These are phyloP conservation scores for Mormyrus iriodes DNA, from an alignment of 2,113 vertebrate species.

Conservation along the genomic window DNA sequence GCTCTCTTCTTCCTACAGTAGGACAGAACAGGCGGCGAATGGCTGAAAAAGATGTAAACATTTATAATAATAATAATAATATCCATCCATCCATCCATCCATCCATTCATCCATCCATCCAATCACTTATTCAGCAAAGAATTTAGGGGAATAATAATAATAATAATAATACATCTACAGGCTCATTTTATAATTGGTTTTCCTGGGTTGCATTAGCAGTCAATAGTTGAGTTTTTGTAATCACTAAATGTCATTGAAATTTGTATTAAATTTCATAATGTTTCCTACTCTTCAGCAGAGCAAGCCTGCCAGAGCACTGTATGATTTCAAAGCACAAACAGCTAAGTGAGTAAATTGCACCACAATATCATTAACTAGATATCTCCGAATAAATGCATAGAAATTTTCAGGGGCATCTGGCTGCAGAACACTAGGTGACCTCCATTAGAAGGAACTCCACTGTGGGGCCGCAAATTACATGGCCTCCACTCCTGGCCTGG, in stretches of 20 bases:
- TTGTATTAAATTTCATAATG: background rate
- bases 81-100: background rate
- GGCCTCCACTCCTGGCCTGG: too few species aligned
- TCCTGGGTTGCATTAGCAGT: background rate
- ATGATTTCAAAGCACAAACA: conserved; percentile 83
- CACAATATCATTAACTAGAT: background rate
- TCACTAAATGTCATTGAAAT: background rate
- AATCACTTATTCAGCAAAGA: background rate
- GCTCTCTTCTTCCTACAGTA: background rate
- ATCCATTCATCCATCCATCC: background rate
- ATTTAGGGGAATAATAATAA: background rate
- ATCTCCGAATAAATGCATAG: background rate
- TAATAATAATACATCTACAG: background rate
- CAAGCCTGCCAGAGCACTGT: conserved; percentile 76
- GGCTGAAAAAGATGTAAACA: background rate
- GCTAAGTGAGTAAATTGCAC: conserved; percentile 70
- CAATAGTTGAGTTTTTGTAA: background rate
- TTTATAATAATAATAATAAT: background rate
- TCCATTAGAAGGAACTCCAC: too few species aligned
- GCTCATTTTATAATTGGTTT: background rate
- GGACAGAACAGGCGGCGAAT: background rate
- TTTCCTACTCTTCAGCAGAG: conserved; percentile 59
- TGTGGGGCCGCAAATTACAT: too few species aligned
- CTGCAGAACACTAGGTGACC: background rate
- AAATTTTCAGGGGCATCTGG: too few species aligned